phyloP scores from a whole-genome alignment of 1,140 invertebrate species.

The Meteorus sp. region DNA sequence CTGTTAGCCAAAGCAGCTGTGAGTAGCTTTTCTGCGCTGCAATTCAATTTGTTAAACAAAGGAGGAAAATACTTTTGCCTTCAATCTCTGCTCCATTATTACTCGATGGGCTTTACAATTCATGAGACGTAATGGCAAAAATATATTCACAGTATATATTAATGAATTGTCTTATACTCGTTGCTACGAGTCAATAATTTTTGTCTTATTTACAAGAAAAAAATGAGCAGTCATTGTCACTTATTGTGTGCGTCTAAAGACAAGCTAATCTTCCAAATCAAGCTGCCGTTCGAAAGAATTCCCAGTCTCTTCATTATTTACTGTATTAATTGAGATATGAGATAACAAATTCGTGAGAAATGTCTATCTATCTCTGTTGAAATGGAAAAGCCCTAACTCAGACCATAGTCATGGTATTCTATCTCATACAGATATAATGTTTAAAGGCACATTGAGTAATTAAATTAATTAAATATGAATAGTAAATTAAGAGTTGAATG shows the following conservation, averaged over 20 bases:
- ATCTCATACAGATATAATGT: background rate
- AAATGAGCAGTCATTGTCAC: too few species aligned
- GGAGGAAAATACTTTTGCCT: background rate
- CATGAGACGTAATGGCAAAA: too few species aligned
- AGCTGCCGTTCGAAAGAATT: too few species aligned
- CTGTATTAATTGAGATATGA: too few species aligned
- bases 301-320: too few species aligned
- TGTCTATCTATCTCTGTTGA: background rate
- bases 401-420: background rate
- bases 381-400: background rate
- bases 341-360: too few species aligned
- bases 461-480: background rate
- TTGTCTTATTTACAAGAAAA: too few species aligned
- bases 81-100: background rate
- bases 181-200: too few species aligned
- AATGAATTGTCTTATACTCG: too few species aligned
- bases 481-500: conserved; percentile 5
- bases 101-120: background rate
- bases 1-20: conserved; percentile 22
- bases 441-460: background rate
- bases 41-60: background rate
- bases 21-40: background rate
- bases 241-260: too few species aligned
- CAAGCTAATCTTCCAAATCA: too few species aligned
- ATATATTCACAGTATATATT: too few species aligned